These are phyloP conservation scores for Bathynomus jamesi DNA, from an alignment of 1,140 invertebrate genomes.

Conservation along the genomic window DNA sequence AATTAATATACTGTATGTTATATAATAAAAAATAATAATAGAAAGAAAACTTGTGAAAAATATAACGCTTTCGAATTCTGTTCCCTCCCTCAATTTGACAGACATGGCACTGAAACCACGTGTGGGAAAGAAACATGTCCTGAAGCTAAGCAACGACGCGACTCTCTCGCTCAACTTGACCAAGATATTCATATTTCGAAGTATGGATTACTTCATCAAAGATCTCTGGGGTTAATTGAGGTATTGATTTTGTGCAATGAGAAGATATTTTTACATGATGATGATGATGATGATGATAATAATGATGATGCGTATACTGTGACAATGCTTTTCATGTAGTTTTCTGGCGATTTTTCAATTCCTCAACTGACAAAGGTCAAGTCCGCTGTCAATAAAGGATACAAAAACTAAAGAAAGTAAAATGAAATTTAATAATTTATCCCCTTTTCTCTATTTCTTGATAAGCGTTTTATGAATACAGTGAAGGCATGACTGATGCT, in stretches of 20 bases:
- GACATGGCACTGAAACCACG: slow-evolving; percentile 44
- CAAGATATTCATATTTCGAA: slow-evolving; percentile 14
- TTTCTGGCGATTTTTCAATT: neutral
- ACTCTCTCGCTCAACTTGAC: slow-evolving; percentile 38
- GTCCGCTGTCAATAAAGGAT: too few relatives aligned
- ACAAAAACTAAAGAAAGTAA: too few relatives aligned
- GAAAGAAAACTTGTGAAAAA: neutral
- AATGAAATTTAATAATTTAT: too few relatives aligned
- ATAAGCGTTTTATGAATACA: neutral
- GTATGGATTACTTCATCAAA: neutral
- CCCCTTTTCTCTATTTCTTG: neutral
- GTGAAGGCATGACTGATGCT: neutral
- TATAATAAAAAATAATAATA: too few relatives aligned
- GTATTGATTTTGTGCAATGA: neutral
- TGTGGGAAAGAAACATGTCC: slow-evolving; percentile 53
- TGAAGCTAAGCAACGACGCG: slow-evolving; percentile 48
- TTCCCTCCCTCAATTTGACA: neutral
- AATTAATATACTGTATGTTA: too few relatives aligned
- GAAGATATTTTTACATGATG: neutral
- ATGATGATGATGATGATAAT: neutral
- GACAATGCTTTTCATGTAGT: neutral
- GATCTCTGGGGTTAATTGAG: neutral
- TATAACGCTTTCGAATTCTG: neutral
- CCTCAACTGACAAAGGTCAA: too few relatives aligned
- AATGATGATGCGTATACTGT: neutral